Evolutionary conservation across 2,113 vertebrate genomes (phyloP), one percentile per base, ranked within the genome.

Genomic region (Alethe castanea): DNA sequence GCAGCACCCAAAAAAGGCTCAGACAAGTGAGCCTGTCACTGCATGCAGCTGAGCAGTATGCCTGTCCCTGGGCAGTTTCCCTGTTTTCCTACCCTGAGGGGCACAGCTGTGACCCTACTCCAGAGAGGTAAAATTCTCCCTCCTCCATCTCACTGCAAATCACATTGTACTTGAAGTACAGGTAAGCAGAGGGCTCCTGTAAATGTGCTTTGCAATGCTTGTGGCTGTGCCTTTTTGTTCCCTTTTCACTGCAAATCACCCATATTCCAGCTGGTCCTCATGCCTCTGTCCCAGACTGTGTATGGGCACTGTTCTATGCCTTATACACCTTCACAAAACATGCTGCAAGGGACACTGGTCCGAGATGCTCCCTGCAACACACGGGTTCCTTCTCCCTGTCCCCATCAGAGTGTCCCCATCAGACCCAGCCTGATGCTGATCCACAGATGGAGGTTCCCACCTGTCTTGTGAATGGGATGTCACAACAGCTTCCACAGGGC

Each of bases 141-240:
- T 4, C 4, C 47, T 66, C 62, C 31, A 81, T 12, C 62, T 88
- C 50, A 6, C 33, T 2, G 6, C 3, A 5, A 25, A 31, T 82
- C 25, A 12, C 1, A 0, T 8, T 29, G 8, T 22, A 33, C 35
- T 64, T 6, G 6, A 22, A 35, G 31, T 1, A 2, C 61, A 29
- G 33, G 33, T 29, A n/a, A 84, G 50, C 42, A 52, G 0, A 0
- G 5, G 9, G 29, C 12, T 57, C 42, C 50, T n/a, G 1, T 29
- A 36, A 42, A 20, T 50, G 40, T 40, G 28, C 72, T 19, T 5
- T 56, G 50, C 22, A 44, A 19, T 0, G 4, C 5, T 1, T 4
- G 1, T 6, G 3, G 23, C 38, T 44, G 31, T 42, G 44, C 18
- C 36, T 64, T 59, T 61, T 40, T 48, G 18, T 69, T 60, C 56